Base-by-base conservation (phyloP, 2,797 vertebrate genomes). In the Acanthurus leucopareius region DNA sequence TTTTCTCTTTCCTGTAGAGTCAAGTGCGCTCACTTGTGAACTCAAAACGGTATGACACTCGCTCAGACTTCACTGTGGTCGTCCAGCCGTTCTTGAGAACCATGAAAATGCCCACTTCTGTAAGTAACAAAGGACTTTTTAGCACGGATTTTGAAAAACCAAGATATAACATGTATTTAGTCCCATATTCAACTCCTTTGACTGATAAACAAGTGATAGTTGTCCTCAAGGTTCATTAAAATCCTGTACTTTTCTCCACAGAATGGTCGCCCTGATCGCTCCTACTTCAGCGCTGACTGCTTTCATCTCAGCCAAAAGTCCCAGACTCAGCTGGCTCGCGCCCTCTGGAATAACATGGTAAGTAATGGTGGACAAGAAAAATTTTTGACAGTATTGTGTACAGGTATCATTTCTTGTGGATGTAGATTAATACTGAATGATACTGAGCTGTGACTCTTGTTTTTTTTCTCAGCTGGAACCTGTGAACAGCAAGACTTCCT, bases 271-370 rank as follows among this genome's bases (percentile, higher is more conserved):
- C 94, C 92, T 2, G 97, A 99, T 85, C 71, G 91, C 44, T 96
- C 97, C 8, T 97, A 90, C 90, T 97, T 99, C 62, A 88, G 97
- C 9, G 95, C 97, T 10, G 97, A 99, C 90, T 99, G 97, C 80
- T 96, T 97, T 90, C 96, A 97, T 65, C 94, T 95, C 42, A 97
- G 90, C 87, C 96, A 97, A 92, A 97, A 95, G 83, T 88, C 96
- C 60, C 97, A 98, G 25, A 93, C 96, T 0, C 83, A 90, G 79
- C 96, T 98, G 85, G 94, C 97, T 61, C 95, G 86, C 51, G 91
- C 93, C 62, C 96, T 99, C 25, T 98, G 97, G 98, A 96, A 95
- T 89, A 93, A 96, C 88, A 91, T 99, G 97, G 97, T 98, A 92
- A 89, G 84, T 52, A 11, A 20, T 25, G 10, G 11, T 42, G 40